phyloP scores from a whole-genome alignment of 2,797 vertebrate genomes.

The Gastrophryne carolinensis region DNA sequence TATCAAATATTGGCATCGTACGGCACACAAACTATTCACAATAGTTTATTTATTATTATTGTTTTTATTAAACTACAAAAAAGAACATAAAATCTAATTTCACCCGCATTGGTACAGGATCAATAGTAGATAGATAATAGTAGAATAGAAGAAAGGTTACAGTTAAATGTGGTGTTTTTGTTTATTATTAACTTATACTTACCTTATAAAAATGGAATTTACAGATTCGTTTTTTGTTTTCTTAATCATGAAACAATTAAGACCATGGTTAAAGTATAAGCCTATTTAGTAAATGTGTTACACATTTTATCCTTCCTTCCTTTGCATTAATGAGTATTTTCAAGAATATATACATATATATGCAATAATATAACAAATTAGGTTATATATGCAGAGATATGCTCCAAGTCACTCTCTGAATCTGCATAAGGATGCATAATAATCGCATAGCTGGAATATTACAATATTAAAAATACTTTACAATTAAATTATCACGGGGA shows the following conservation, averaged over 20 bases:
- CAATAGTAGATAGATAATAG: too few relatives aligned
- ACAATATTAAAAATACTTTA: slow-evolving; percentile 97
- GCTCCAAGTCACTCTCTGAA: slow-evolving; percentile 89
- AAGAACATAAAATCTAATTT: too few relatives aligned
- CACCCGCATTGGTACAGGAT: too few relatives aligned
- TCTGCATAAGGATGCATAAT: slow-evolving; percentile 98
- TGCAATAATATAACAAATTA: slow-evolving; percentile 98
- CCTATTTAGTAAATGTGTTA: slow-evolving; percentile 67
- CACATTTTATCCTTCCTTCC: slow-evolving; percentile 57
- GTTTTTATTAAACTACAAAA: too few relatives aligned
- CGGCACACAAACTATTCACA: too few relatives aligned
- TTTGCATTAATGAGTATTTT: slow-evolving; percentile 78
- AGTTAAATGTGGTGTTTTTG: not conserved
- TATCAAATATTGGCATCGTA: too few relatives aligned
- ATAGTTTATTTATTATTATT: too few relatives aligned
- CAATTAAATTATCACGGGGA: slow-evolving; percentile 99
- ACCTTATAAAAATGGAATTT: not conserved
- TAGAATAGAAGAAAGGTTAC: not conserved
- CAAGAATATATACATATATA: slow-evolving; percentile 95
- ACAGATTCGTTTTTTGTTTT: not conserved
- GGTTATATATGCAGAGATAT: slow-evolving; percentile 97
- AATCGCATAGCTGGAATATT: slow-evolving; percentile 99
- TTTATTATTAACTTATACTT: not conserved
- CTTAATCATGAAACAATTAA: slow-evolving; percentile 25
- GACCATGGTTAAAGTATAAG: slow-evolving; percentile 61